Percentiles rank a stretch among this genome's conserved stretches.
These are phyloP conservation scores for Monochamus alternatus DNA, from an alignment of 2,888 invertebrate species.

Conservation along the genomic window DNA sequence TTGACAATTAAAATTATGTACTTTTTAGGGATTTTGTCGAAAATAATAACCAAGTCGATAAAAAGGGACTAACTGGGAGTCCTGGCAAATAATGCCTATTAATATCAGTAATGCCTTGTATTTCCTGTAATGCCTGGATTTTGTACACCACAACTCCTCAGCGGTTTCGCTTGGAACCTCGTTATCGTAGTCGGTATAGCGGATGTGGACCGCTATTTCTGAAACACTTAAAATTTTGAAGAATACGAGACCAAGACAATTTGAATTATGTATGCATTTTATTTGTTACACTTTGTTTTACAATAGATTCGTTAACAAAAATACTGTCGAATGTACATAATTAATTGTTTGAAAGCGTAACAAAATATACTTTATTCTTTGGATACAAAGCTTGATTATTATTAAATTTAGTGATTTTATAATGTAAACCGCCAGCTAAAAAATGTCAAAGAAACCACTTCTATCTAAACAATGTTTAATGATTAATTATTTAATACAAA, in stretches of 20 bases:
- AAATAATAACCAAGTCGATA: too few species aligned
- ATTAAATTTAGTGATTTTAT: slow-evolving; percentile 34
- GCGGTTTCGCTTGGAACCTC: too few species aligned
- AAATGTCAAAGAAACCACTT: slow-evolving; percentile 1
- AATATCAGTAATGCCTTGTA: too few species aligned
- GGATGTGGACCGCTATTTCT: too few species aligned
- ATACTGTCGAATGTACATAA: slow-evolving; percentile 2
- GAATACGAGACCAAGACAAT: background rate
- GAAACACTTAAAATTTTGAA: background rate
- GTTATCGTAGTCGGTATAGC: too few species aligned
- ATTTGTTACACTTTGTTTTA: slow-evolving; percentile 23
- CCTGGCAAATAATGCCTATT: too few species aligned
- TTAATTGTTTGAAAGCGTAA: background rate
- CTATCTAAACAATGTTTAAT: slow-evolving; percentile 27
- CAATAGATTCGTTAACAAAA: slow-evolving; percentile 18
- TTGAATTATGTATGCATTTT: background rate
- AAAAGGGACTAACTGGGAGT: too few species aligned
- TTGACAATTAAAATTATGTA: too few species aligned
- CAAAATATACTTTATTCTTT: slow-evolving; percentile 17
- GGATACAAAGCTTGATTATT: background rate
- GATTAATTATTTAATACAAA: slow-evolving; percentile 29
- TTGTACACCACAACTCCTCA: too few species aligned
- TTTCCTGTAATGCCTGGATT: too few species aligned
- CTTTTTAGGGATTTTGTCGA: too few species aligned
- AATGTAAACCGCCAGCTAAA: background rate